A percentile compares a stretch with the other conserved stretches of the same genome.
These are phyloP conservation scores for Epizoanthus illoricatus DNA, from an alignment of 92 coral and sea anemone genomes.

Conservation along the genomic window DNA sequence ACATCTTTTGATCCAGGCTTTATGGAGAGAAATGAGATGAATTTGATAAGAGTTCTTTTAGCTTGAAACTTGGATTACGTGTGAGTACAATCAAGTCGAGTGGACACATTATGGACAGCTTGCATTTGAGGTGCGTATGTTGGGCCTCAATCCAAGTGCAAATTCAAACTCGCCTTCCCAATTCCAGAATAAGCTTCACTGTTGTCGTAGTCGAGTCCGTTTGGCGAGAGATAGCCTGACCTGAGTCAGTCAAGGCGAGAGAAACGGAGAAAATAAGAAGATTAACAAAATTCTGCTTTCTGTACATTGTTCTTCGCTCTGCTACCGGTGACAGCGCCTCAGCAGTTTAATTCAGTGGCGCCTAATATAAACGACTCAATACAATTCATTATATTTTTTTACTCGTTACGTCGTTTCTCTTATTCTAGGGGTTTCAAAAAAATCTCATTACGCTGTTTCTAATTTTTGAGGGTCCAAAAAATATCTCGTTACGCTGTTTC, in stretches of 20 bases:
- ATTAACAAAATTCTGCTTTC: constrained; percentile 11
- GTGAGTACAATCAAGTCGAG: no score
- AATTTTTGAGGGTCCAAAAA: constrained; percentile 19
- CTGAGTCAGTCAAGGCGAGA: constrained; percentile 12
- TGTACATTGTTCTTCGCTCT: constrained; percentile 16
- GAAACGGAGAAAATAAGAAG: constrained; percentile 13
- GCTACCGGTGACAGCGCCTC: constrained; percentile 11
- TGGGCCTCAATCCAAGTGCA: no score
- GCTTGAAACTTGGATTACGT: no score
- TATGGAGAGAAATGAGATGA: no score
- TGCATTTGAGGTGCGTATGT: no score
- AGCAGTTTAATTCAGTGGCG: constrained; percentile 1
- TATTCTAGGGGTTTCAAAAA: constrained; percentile 22
- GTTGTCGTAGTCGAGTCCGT: no score
- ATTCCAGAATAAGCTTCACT: no score
- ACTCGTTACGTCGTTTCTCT: constrained; percentile 26
- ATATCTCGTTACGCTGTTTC: constrained; percentile 19
- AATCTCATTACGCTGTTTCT: constrained; percentile 22
- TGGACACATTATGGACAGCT: no score
- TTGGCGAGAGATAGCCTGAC: no score
- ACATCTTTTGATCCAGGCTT: no score
- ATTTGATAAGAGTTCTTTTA: no score
- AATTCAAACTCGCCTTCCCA: no score
- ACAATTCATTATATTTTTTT: constrained; percentile 23
- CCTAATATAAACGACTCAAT: constrained; percentile 22